Evolutionary conservation across 2,113 vertebrate genomes (phyloP).

Genomic region (Psephotus haematonotus): DNA sequence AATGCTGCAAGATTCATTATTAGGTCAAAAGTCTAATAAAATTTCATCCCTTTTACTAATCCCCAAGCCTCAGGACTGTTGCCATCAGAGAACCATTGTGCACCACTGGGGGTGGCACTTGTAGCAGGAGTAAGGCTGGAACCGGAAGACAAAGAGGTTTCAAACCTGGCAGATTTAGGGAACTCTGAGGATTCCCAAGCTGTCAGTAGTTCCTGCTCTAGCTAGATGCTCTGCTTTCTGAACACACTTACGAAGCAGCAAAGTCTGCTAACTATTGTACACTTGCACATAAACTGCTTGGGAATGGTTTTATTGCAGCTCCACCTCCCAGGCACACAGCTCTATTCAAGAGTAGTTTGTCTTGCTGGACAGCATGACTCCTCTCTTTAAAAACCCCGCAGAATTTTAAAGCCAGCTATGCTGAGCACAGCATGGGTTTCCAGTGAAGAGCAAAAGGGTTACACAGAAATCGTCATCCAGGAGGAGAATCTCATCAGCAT

Average conservation of each 20-base stretch:
- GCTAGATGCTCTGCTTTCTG: background rate
- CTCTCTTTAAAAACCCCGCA: background rate
- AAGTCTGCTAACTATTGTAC: background rate
- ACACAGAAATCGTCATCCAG: background rate
- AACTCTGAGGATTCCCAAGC: background rate
- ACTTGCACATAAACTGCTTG: background rate
- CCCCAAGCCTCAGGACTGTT: background rate
- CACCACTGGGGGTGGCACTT: fast-evolving
- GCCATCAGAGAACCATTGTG: background rate
- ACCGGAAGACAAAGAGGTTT: background rate
- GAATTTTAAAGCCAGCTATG: background rate
- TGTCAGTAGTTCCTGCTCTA: background rate
- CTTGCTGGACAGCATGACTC: background rate
- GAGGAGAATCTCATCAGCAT: background rate
- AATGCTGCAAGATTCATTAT: background rate
- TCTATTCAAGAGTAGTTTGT: background rate
- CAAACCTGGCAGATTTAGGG: background rate
- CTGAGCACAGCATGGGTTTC: background rate
- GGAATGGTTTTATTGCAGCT: background rate
- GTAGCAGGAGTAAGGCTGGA: background rate
- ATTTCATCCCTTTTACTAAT: background rate
- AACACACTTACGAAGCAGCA: background rate
- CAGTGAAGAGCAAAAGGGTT: background rate
- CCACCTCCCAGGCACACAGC: conserved; percentile 13
- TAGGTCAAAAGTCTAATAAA: background rate